phyloP scores from a whole-genome alignment of 1,140 invertebrate genomes.

The Mya arenaria region DNA sequence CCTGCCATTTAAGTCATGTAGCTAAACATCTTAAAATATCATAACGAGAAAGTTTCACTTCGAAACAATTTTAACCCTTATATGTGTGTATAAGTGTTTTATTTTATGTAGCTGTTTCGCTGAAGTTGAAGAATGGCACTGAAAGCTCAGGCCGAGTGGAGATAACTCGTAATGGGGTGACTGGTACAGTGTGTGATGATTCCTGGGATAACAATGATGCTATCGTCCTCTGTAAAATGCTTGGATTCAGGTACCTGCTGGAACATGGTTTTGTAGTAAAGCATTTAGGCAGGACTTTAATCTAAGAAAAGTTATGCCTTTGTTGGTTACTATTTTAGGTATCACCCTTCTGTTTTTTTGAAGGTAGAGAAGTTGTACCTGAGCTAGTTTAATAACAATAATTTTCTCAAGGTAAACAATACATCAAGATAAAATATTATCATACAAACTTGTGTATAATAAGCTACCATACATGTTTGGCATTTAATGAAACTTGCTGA shows the following conservation, averaged over 20 bases:
- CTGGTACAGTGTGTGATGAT: slow-evolving; percentile 57
- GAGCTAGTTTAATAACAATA: no score
- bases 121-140: slow-evolving; percentile 31
- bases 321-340: no score
- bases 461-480: no score
- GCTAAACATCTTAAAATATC: background rate
- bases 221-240: slow-evolving; percentile 42
- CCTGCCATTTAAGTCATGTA: background rate
- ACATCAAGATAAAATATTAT: no score
- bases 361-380: no score
- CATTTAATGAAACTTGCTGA: no score
- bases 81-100: slow-evolving; percentile 18
- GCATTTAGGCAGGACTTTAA: no score
- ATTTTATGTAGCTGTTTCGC: background rate
- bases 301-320: no score
- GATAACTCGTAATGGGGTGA: slow-evolving; percentile 31
- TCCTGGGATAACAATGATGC: slow-evolving; percentile 45
- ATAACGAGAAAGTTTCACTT: background rate
- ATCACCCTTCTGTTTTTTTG: no score
- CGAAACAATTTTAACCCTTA: background rate
- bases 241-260: slow-evolving; percentile 48
- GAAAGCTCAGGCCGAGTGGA: slow-evolving; percentile 42
- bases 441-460: no score
- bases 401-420: no score
- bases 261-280: no score